Evolutionary conservation across 2,888 invertebrate genomes (phyloP), one percentile per base, ranked within the genome.

Genomic region (Euplexia lucipara): DNA sequence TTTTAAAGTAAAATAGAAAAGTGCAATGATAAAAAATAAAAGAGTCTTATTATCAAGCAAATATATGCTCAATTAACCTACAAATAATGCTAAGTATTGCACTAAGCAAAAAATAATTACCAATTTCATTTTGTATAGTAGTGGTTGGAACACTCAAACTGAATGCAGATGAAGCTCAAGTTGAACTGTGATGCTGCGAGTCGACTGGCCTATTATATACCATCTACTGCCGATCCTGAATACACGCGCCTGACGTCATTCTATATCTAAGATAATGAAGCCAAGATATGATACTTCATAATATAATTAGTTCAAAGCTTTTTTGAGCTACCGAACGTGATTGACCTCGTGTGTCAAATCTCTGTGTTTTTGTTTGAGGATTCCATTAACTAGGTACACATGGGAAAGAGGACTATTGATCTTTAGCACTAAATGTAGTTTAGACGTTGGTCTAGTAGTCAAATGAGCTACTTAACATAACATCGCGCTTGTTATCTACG

Each of bases 181-280:
- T 68, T 64, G 81, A 73, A 90, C 88, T 89, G 88, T 88, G 88
- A 83, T 83, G 85, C 83, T 87, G 81, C 26, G 75, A 75, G 75
- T 82, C 65, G 47, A 82, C 78, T 90, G 89, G 90, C 90, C 91
- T 84, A 90, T 91, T 95, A 92, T 95, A 94, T 95, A 94, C 90
- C 78, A 76, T 60, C 77, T 84, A 86, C 87, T 87, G 86, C 83
- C 88, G 88, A 91, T 92, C 92, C 92, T 86, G 87, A 83, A 80
- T 80, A 86, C 88, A 89, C 88, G 89, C 88, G 84, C 81, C 57
- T 93, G 92, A 92, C 92, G 92, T 92, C 86, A 92, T 79, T 84
- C 82, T 81, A 82, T 85, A 79, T 79, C 81, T 83, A 73, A 86
- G 85, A 86, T 88, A 86, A 88, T 79, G 82, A 83, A 82, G 83